Conservation (phyloP, 2,113 vertebrate species). For the Cyphomyrus discorhynchus region DNA sequence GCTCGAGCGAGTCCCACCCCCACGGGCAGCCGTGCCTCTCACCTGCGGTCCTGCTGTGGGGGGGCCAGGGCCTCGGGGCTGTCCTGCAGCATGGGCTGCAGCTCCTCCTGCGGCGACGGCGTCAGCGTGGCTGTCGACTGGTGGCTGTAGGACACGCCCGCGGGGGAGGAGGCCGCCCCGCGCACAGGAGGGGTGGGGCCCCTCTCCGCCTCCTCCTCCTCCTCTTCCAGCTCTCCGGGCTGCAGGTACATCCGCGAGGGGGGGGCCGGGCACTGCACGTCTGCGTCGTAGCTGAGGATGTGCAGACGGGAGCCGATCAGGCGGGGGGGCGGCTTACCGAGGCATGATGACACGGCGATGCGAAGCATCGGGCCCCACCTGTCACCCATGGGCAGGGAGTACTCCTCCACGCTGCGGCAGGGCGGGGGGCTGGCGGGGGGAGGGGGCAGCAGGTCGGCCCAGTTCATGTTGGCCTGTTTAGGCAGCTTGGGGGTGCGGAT, state of each 20-base stretch:
- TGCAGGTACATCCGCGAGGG: conserved; percentile 94
- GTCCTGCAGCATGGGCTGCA: conserved; percentile 91
- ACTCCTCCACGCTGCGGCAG: conserved; percentile 77
- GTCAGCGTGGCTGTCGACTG: conserved; percentile 97
- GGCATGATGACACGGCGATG: neutral
- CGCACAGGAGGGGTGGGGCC: conserved; percentile 90
- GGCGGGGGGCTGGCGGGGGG: conserved; percentile 89
- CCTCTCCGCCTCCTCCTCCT: conserved; percentile 77
- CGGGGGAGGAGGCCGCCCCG: conserved; percentile 90
- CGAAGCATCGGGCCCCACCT: conserved; percentile 62
- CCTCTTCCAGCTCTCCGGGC: conserved; percentile 84
- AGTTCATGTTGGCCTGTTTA: conserved; percentile 92
- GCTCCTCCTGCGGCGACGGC: conserved; percentile 92
- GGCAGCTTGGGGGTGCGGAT: conserved; percentile 80
- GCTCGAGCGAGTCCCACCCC: neutral
- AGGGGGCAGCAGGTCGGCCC: conserved; percentile 91
- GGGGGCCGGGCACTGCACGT: conserved; percentile 83
- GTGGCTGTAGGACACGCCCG: conserved; percentile 94
- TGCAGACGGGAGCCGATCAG: neutral
- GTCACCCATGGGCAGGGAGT: conserved; percentile 75
- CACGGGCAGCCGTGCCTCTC: neutral
- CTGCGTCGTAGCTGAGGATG: conserved; percentile 78
- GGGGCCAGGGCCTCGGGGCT: conserved; percentile 66
- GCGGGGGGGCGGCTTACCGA: too few species aligned
- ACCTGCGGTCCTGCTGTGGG: conserved; percentile 79